Base-by-base conservation (phyloP, 2,113 vertebrate genomes). In the Hippopotamus amphibius region DNA sequence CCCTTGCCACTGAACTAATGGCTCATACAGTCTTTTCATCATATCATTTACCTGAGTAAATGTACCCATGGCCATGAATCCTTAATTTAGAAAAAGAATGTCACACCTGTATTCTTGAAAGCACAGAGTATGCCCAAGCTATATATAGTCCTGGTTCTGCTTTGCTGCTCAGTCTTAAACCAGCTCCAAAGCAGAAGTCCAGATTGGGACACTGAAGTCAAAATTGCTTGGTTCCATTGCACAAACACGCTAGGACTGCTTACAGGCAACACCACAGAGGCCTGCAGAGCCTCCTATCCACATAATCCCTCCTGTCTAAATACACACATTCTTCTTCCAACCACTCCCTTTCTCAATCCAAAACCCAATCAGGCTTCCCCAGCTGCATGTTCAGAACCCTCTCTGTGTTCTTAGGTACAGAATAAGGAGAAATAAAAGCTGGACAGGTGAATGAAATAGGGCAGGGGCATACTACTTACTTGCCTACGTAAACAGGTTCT, bases 21-120 rank as follows among this genome's bases (percentile, higher is more conserved):
- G 37, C 4, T 88, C 61, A 26, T 82, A 30, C 12, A 71, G 37
- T 94, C 21, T 79, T 80, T 55, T 93, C 41, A 46, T 22, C 12
- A 16, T 65, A 30, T 79, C 92, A 96, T 84, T 96, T 96, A 68
- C 37, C n/a, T 90, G 14, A 96, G 50, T 37, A 80, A 86, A 94
- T 63, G 37, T 33, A 68, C 5, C 59, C 76, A 65, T 76, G 46
- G 16, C 59, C 48, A 90, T 16, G 82, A 90, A 88, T 81, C 37
- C 63, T 77, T 81, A 93, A 87, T 82, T 91, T 82, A 88, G 76
- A 37, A 82, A 89, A 87, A 41, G 6, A 88, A 80, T 28, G 12
- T 90, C 84, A 95, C 33, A 46, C 7, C 57, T 90, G n/a, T 12
- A 86, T 79, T 95, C 95, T 57, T 89, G 86, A 83, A 15, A 79